Evolutionary conservation across 2,113 vertebrate genomes (phyloP).

Genomic region (Ceuthmochares aereus): DNA sequence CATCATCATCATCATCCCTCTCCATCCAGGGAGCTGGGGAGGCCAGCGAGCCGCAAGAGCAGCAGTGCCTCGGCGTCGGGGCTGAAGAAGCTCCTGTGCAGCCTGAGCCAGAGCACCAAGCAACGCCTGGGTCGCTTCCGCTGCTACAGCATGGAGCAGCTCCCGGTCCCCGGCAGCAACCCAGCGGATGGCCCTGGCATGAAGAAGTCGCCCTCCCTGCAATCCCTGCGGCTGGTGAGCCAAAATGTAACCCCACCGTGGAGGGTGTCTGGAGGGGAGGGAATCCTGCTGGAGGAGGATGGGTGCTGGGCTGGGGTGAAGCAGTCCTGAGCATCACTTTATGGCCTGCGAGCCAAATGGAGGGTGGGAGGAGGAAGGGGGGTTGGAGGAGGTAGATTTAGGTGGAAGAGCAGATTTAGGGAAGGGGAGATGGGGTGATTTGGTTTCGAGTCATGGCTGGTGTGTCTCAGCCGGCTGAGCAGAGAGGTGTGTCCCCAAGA

Average conservation of each 20-base stretch:
- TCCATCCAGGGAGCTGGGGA: neutral
- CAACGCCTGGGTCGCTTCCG: constrained; percentile 81
- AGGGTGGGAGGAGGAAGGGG: neutral
- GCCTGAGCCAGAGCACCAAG: constrained; percentile 83
- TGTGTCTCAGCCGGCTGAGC: neutral
- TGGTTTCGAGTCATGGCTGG: neutral
- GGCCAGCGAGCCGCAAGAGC: neutral
- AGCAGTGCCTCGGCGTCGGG: constrained; percentile 39
- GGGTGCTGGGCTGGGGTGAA: neutral
- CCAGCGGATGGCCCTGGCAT: constrained; percentile 40
- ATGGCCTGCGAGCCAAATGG: accelerated
- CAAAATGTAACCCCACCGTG: accelerated
- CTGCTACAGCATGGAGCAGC: constrained; percentile 86
- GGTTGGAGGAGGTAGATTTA: accelerated
- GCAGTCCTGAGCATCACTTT: neutral
- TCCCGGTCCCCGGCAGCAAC: neutral
- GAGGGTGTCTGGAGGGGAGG: accelerated
- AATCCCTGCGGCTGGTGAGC: constrained; percentile 88
- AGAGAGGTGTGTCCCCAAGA: neutral
- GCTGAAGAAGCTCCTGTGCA: constrained; percentile 84
- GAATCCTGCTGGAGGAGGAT: no score
- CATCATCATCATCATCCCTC: accelerated
- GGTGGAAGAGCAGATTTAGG: neutral
- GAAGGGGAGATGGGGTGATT: neutral
- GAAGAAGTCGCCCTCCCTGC: constrained; percentile 89